Base-by-base conservation (phyloP, 1,140 invertebrate genomes). In the Drosophila sp. region DNA sequence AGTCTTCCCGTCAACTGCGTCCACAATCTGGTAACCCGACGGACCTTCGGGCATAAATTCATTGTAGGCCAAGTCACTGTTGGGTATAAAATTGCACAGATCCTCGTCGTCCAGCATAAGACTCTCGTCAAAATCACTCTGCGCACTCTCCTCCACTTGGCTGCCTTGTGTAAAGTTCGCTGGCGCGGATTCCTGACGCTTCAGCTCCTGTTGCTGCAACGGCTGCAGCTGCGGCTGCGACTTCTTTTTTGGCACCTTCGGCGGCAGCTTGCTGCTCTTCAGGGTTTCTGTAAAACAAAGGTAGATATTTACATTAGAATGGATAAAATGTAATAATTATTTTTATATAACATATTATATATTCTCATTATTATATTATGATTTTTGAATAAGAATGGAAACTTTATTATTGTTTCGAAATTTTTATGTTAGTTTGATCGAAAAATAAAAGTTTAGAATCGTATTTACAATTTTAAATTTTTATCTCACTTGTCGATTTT, bases 41-140 rank as follows among this genome's bases (percentile, higher is more conserved):
- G 91, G 91, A 4, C 91, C 91, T 5, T 90, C 91, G n/a, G 90
- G 91, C 91, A 92, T 91, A 34, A 92, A 92, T 57, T 92, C 90
- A 27, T 92, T 92, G 45, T 92, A 92, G 11, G 81, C 91, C 59
- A 92, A 69, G 38, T 92, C 91, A 34, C 69, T 86, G 53, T 59
- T 91, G 32, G 91, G 91, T 64, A 92, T 79, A 53, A 92, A 92
- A 58, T 90, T 92, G 7, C 76, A 78, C 7, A 91, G 46, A 76
- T 91, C 90, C 25, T 92, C 91, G 36, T 91, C 90, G 58, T 92
- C 91, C n/a, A 91, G 59, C 11, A 90, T 80, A 0, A 91, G 72
- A 40, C 72, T 78, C 53, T 92, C 91, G 18, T 91, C 86, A 16
- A 82, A 90, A 11, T 90, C 90, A 21, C 77, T 84, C 7, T 89